phyloP scores from a whole-genome alignment of 2,797 vertebrate genomes.

The Parauchenoglanis punctatus region DNA sequence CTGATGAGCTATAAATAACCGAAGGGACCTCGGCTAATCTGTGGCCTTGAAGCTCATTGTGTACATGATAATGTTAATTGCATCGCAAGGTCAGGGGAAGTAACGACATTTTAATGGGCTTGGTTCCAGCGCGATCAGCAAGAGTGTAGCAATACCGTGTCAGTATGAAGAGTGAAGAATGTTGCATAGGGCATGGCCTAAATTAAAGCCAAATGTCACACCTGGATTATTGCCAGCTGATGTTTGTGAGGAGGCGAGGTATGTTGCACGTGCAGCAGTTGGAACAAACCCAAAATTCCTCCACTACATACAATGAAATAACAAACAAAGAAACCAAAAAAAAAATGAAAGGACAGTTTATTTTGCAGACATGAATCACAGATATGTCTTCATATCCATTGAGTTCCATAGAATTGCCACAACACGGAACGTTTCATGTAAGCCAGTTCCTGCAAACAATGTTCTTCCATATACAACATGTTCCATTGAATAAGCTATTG shows the following conservation, averaged over 20 bases:
- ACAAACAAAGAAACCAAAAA: constrained; percentile 10
- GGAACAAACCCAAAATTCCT: constrained; percentile 1
- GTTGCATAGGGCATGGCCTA: constrained; percentile 41
- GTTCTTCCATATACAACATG: not conserved
- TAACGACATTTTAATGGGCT: constrained; percentile 33
- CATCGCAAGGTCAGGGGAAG: constrained; percentile 49
- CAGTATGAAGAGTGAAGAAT: constrained; percentile 34
- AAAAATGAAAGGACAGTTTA: constrained; percentile 7
- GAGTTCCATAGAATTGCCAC: not conserved
- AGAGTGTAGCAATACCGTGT: constrained; percentile 8
- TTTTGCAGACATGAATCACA: not conserved
- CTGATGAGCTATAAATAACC: constrained; percentile 38
- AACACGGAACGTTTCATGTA: not conserved
- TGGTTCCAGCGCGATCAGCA: constrained; percentile 38
- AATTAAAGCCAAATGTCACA: constrained; percentile 44
- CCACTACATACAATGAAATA: constrained; percentile 6
- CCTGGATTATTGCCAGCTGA: constrained; percentile 37
- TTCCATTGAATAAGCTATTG: too few species aligned
- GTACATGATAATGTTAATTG: constrained; percentile 49
- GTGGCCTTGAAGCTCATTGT: constrained; percentile 35
- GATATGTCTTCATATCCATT: not conserved
- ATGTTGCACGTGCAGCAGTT: not conserved
- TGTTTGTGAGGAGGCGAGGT: not conserved
- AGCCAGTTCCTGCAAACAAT: not conserved
- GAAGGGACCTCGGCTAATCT: not conserved